These are phyloP conservation scores for Drosophila nikananu DNA, from an alignment of 1,140 invertebrate genomes.

Conservation along the genomic window DNA sequence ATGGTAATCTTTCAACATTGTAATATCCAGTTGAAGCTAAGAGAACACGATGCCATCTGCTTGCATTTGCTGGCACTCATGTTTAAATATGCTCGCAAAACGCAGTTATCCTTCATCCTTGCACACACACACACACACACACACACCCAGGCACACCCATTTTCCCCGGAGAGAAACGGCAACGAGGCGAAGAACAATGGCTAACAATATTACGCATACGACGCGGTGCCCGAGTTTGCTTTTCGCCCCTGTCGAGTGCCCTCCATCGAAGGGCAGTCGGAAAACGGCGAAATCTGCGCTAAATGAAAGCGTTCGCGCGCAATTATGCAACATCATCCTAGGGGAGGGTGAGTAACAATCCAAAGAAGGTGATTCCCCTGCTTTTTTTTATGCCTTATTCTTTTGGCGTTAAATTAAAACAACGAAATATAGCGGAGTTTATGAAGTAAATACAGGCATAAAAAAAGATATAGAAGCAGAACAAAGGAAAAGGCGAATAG, in stretches of 20 bases:
- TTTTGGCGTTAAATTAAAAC: constrained; percentile 76
- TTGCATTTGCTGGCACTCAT: constrained; percentile 29
- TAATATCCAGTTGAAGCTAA: neutral
- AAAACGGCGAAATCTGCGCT: constrained; percentile 23
- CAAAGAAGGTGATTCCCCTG: constrained; percentile 20
- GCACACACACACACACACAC: neutral
- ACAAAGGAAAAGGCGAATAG: neutral
- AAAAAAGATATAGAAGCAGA: constrained; percentile 23
- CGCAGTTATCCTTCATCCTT: constrained; percentile 22
- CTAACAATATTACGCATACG: constrained; percentile 74
- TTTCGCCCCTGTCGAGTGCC: constrained; percentile 15
- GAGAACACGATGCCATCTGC: constrained; percentile 29
- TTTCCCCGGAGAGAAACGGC: constrained; percentile 37
- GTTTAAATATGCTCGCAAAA: constrained; percentile 37
- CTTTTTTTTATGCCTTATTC: constrained; percentile 25
- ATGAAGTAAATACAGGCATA: constrained; percentile 45
- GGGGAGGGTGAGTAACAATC: constrained; percentile 1
- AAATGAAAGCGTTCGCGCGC: constrained; percentile 48
- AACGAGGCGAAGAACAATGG: constrained; percentile 51
- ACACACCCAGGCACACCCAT: neutral
- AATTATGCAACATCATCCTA: constrained; percentile 63
- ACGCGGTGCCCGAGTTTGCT: constrained; percentile 31
- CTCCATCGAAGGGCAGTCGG: constrained; percentile 21
- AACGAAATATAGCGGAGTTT: constrained; percentile 54
- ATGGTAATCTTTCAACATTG: constrained; percentile 4